Base-by-base conservation (phyloP, 35 echinoderm and acorn worm species). In the Stichopus chloronotus region DNA sequence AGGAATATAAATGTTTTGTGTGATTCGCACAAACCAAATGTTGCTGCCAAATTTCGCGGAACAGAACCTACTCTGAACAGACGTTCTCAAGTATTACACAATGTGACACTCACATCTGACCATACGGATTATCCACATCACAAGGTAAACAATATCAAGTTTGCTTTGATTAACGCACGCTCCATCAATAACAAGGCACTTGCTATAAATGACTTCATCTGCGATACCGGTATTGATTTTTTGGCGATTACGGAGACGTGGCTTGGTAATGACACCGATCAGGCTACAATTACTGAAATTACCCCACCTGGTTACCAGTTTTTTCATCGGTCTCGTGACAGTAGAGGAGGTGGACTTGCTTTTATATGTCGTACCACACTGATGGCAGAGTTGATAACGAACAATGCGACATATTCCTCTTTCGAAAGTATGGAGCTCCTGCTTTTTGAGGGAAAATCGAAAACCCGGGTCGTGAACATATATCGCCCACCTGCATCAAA, bases 161-260 rank as follows among this genome's bases (percentile, higher is more conserved):
- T 81, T 30, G 78, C 78, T 20, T 25, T 81, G 21, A 10, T 81
- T 20, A 81, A 81, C 52, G 23, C 78, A 43, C 78, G 78, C 21
- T 81, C 21, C 78, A 20, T 81, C 21, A 81, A 81, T 10, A 81
- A 81, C 78, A 81, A 81, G 78, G 21, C 78, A 17, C 78, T 81
- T 81, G 78, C 11, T 17, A 81, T 81, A 24, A 1, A 81, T 30
- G 78, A 81, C 16, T 25, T 81, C 52, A 16, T 81, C 24, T 81
- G 11, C 5, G 20, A 81, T 6, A 24, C 5, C 21, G 11, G 21
- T 81, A 81, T 81, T 81, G 78, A 81, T 43, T 54, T 81, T 81
- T 81, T 81, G 23, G 23, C 78, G 11, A 81, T 81, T 20, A 43
- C 78, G 78, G 78, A 81, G 52, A 81, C 78, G 5, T 81, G 78